These are phyloP conservation scores for Megalurothrips usitatus DNA, from an alignment of 2,888 invertebrate genomes.

Conservation along the genomic window DNA sequence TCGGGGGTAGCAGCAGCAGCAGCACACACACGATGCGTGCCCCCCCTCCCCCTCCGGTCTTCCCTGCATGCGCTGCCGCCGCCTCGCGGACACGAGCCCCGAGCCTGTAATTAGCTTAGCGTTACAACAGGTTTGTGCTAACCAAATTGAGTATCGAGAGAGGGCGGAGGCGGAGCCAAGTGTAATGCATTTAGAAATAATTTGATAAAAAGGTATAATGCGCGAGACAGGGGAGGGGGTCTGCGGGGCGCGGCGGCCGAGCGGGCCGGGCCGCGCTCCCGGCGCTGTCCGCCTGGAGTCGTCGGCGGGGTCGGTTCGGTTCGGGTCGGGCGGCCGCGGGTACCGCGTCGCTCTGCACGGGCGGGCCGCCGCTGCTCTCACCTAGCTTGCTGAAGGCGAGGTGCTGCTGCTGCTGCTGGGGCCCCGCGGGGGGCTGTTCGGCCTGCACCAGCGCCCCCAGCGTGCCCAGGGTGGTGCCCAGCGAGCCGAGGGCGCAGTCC, in stretches of 20 bases:
- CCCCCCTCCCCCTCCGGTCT: neutral
- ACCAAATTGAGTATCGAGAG: conserved; percentile 22
- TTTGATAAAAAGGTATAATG: conserved; percentile 21
- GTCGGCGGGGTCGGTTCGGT: neutral
- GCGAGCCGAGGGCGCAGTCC: neutral
- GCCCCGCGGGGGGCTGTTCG: neutral
- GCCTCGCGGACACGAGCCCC: neutral
- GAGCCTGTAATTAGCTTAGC: conserved; percentile 7
- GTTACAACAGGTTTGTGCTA: conserved; percentile 22
- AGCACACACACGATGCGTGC: too few relatives aligned
- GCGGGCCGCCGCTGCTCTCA: neutral
- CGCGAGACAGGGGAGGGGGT: neutral
- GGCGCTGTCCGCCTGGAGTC: neutral
- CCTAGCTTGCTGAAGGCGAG: conserved; percentile 8
- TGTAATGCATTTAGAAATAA: conserved; percentile 27
- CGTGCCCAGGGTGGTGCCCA: neutral
- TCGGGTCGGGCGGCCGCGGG: neutral
- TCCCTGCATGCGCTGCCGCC: neutral
- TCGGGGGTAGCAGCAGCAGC: too few relatives aligned
- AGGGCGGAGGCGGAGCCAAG: conserved; percentile 14
- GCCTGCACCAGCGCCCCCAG: conserved; percentile 16
- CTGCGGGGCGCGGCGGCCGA: neutral
- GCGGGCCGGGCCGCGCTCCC: neutral
- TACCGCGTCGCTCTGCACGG: neutral
- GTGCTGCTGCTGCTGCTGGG: neutral